Base-by-base conservation (phyloP, 1,140 invertebrate species). In the Dinothrombium tinctorium region DNA sequence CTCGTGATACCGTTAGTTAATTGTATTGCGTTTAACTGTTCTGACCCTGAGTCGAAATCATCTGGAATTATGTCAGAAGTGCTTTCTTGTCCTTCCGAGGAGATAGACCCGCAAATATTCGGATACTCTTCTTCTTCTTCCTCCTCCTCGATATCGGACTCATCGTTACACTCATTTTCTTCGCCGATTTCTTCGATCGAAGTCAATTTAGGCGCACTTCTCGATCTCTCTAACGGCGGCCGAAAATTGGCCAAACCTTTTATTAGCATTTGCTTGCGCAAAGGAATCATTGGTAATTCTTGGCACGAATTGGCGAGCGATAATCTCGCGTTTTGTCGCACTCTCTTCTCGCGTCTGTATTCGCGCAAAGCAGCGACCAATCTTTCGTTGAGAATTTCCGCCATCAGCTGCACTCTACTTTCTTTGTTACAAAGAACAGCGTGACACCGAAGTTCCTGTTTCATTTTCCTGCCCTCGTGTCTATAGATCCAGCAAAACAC, bases 391-490 rank as follows among this genome's bases (percentile, higher is more conserved):
- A 75, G 64, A 47, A 29, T 23, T 9, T 9, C 22, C 9, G 25
- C 61, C 53, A 96, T 86, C 31, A 64, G 59, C 53, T 73, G 71
- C n/a, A 86, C 65, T 42, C 66, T 66, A 8, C 58, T 54, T 37
- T 65, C 76, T 56, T 82, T 87, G 52, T 74, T 71, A 61, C 90
- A 96, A n/a, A 98, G 67, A 17, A 92, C 87, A 4, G 92, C 90
- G 60, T 98, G 92, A 56, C 90, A 98, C 35, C 92, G 68, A 0
- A 98, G 67, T 62, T 98, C 90, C 49, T 92, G 84, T 57, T 90
- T 89, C 46, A 96, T 68, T 54, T 81, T 74, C 31, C 86, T 73
- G 7, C 87, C 89, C 58, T 94, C 87, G 62, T 95, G 89, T 29
- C 69, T 56, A 75, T 74, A 73, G 8, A 73, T 66, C 71, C 71